Conservation (phyloP, 2,113 vertebrate genomes). For the Fregetta grallaria region DNA sequence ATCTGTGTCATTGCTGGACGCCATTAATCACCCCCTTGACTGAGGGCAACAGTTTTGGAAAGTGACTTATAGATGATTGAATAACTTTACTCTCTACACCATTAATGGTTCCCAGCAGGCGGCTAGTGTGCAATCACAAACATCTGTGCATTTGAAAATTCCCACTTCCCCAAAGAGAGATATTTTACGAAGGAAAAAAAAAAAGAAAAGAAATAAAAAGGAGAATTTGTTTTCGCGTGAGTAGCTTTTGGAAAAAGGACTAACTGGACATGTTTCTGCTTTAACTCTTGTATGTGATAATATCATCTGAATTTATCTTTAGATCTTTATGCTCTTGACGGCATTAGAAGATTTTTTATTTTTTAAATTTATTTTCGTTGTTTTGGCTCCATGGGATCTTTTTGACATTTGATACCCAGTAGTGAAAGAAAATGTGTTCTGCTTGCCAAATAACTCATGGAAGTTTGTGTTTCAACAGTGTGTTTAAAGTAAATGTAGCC, state of each 20-base stretch:
- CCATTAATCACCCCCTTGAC: slow-evolving; percentile 35
- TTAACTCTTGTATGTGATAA: background rate
- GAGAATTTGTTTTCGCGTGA: background rate
- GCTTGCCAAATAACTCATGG: background rate
- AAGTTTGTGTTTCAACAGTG: background rate
- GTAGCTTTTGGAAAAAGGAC: background rate
- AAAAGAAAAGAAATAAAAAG: background rate
- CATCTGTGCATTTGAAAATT: background rate
- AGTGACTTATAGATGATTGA: background rate
- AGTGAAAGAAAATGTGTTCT: background rate
- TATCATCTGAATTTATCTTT: background rate
- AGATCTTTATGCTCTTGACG: background rate
- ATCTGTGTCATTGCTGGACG: background rate
- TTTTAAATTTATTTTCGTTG: background rate
- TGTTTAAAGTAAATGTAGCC: background rate
- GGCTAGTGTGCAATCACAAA: background rate
- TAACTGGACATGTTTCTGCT: background rate
- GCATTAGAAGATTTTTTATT: background rate
- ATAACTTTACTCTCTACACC: background rate
- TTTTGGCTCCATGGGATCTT: background rate
- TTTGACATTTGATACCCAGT: background rate
- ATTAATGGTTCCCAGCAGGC: background rate
- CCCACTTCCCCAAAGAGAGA: background rate
- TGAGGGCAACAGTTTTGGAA: background rate
- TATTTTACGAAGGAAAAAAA: background rate